Percentiles rank a stretch among this genome's conserved stretches.
phyloP scores from a whole-genome alignment of 2,797 vertebrate species.

The Hylomyscus alleni region DNA sequence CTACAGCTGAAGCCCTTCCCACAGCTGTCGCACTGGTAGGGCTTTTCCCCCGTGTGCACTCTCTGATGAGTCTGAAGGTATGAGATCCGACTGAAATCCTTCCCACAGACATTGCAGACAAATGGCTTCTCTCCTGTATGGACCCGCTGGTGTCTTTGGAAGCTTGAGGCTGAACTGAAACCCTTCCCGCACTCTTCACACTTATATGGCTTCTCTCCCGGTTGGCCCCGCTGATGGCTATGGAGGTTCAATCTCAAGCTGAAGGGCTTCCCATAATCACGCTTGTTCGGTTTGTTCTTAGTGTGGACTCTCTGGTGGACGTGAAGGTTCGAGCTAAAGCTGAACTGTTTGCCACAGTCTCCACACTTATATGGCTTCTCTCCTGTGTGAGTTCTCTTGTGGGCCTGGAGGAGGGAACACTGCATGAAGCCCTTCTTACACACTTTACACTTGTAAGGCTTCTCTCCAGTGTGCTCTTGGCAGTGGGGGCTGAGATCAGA shows the following conservation, averaged over 20 bases:
- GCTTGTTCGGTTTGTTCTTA: slow-evolving; percentile 73
- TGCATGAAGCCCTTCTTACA: slow-evolving; percentile 79
- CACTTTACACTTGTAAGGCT: slow-evolving; percentile 40
- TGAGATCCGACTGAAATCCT: slow-evolving; percentile 79
- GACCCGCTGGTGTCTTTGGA: slow-evolving; percentile 81
- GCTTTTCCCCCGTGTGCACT: slow-evolving; percentile 81
- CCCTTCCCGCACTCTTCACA: slow-evolving; percentile 81
- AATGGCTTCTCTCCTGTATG: slow-evolving; percentile 80
- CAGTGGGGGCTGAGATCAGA: background rate
- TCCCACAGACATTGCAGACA: slow-evolving; percentile 73
- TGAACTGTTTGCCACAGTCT: slow-evolving; percentile 69
- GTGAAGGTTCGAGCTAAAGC: slow-evolving; percentile 78
- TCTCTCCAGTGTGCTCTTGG: slow-evolving; percentile 76
- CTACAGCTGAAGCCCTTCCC: slow-evolving; percentile 83
- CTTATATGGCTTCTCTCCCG: slow-evolving; percentile 80
- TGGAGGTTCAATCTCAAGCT: slow-evolving; percentile 84
- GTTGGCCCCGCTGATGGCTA: slow-evolving; percentile 84
- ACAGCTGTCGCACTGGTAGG: slow-evolving; percentile 78
- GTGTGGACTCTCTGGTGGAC: slow-evolving; percentile 83
- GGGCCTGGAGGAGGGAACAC: slow-evolving; percentile 78
- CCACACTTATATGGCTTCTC: slow-evolving; percentile 75
- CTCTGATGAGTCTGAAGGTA: slow-evolving; percentile 82
- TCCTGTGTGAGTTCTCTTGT: slow-evolving; percentile 76
- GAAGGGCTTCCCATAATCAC: slow-evolving; percentile 81
- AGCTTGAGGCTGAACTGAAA: slow-evolving; percentile 79